Base-by-base conservation (phyloP, 1,140 invertebrate genomes). In the Hermetia illucens region DNA sequence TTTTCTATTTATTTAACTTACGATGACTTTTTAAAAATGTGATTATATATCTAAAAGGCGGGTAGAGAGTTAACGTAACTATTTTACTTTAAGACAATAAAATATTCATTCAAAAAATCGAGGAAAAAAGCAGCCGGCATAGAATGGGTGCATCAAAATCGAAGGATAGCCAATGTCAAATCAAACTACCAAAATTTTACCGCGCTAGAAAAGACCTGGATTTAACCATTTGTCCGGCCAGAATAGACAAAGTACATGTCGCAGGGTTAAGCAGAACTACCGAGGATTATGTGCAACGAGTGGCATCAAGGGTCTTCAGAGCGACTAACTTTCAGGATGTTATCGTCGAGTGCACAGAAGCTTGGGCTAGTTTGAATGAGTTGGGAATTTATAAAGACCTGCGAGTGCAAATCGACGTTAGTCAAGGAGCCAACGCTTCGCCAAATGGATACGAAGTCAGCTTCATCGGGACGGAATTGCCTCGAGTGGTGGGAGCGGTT, bases 361-460 rank as follows among this genome's bases (percentile, higher is more conserved):
- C 31, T 17, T 46, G 38, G 43, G 36, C 36, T 9, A 33, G 29
- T 38, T 38, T 61, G n/a, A 52, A 55, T 9, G 57, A 61, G 36
- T 38, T 61, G 29, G 58, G 53, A 34, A 58, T 60, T 39, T 61
- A 57, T 30, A 61, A 61, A 44, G 52, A 58, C 42, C 42, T 61
- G 10, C 46, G 39, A 15, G 55, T 58, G 13, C 47, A 50, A 6
- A 57, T 61, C 3, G 58, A 61, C 32, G 44, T 60, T 2, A 60
- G 58, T 32, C 49, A 48, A 0, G 53, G 51, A 1, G 32, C 41
- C 0, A 49, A 54, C 43, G 55, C 57, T 12, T 36, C 51, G 1
- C 52, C 53, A 2, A 44, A 58, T 42, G 58, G 58, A 12, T 61
- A 61, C 32, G 57, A 58, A 40, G 44, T 61, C 2, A 55, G 53